Evolutionary conservation across 2,888 invertebrate genomes (phyloP), one percentile per base, ranked within the genome.

Genomic region (Cataglyphis albicans): DNA sequence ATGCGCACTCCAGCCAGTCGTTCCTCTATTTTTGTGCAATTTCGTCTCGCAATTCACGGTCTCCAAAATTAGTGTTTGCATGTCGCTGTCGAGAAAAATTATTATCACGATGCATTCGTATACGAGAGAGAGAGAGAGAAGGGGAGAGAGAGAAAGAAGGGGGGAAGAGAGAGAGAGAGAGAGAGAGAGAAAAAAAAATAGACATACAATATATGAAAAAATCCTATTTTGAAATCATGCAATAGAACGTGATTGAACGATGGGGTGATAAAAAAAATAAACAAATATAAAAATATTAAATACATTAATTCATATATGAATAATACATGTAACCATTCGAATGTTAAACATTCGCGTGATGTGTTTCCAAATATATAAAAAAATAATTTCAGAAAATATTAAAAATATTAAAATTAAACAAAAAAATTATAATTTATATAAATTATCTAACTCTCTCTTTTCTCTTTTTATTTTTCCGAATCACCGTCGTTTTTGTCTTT

Each of bases 61-160:
- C 72, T 72, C 78, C 25, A 44, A 70, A 80, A 80, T 80, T 80
- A 72, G 72, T 61, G 59, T 70, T 44, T 44, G 35, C 59, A 25
- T 78, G 59, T 80, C 67, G 29, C 35, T 38, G 52, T n/a, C 78
- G 59, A 61, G 72, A 72, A 59, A 72, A 80, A 59, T 72, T 80
- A 78, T 78, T 78, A 72, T 72, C 78, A 59, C 78, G 25, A 80
- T 72, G 35, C 35, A 48, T 44, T 70, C 25, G 55, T 32, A 44
- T 25, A 72, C 59, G n/a, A 21, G 12, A 41, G 10, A 68, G 44
- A 41, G 15, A 78, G 25, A 75, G n/a, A 61, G 38, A n/a, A 64
- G 12, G 21, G 15, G 10, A 21, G 44, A 61, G 4, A 10, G 32
- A 32, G 4, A 25, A 1, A 29, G 44, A 38, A 64, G 12, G 32